Conservation (phyloP, 2,888 invertebrate species). For the Dastarcus helophoroides region DNA sequence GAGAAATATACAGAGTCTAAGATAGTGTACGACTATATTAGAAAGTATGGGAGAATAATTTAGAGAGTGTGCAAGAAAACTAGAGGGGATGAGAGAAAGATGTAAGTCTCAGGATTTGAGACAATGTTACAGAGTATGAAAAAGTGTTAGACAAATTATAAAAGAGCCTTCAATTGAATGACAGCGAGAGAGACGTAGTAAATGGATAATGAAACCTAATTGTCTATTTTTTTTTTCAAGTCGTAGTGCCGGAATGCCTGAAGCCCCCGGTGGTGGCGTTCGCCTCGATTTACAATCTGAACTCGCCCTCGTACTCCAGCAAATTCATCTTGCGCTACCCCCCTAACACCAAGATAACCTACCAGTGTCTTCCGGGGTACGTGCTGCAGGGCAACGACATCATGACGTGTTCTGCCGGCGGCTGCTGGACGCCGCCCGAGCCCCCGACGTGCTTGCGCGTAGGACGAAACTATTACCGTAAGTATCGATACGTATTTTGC, state of each 20-base stretch:
- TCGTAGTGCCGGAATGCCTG: conserved; percentile 27
- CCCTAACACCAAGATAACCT: conserved; percentile 30
- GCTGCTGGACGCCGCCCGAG: conserved; percentile 33
- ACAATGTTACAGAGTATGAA: too few relatives aligned
- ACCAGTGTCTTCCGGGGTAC: conserved; percentile 35
- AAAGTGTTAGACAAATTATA: too few relatives aligned
- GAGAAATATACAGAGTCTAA: too few relatives aligned
- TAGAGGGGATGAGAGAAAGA: too few relatives aligned
- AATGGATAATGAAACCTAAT: too few relatives aligned
- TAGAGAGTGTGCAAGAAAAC: too few relatives aligned
- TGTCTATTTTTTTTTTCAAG: conserved; percentile 22
- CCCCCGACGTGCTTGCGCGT: conserved; percentile 26
- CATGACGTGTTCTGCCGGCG: conserved; percentile 30
- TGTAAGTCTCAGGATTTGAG: too few relatives aligned
- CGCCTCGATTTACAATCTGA: conserved; percentile 26
- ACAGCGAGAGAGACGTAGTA: too few relatives aligned
- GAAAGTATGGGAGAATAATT: too few relatives aligned
- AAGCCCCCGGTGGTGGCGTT: conserved; percentile 30
- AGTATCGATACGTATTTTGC: conserved; percentile 15
- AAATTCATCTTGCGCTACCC: conserved; percentile 22
- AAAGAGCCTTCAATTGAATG: too few relatives aligned
- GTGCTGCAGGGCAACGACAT: conserved; percentile 31
- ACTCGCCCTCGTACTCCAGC: conserved; percentile 9
- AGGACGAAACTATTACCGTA: conserved; percentile 24
- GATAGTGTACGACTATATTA: too few relatives aligned